Evolutionary conservation across 2,797 vertebrate genomes (phyloP).

Genomic region (Clangula hyemalis): DNA sequence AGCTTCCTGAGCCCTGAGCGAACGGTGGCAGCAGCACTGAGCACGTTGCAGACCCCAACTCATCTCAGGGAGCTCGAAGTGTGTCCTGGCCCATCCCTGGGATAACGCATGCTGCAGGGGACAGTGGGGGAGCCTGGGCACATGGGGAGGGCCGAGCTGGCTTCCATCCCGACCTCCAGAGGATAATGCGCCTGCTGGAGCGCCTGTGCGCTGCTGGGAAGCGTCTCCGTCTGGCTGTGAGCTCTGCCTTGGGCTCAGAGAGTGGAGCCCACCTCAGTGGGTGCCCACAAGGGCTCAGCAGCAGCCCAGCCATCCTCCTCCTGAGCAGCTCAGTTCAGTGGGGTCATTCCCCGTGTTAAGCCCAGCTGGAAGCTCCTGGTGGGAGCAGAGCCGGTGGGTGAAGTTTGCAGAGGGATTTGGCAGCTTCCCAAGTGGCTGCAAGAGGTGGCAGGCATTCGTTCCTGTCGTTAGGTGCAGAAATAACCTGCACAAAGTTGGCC

Average conservation of each 20-base stretch:
- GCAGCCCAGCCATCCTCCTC: not conserved
- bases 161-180: not conserved
- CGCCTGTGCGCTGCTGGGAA: not conserved
- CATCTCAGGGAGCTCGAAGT: accelerated
- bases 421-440: not conserved
- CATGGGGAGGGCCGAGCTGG: not conserved
- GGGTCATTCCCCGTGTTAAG: not conserved
- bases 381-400: not conserved
- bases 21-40: conserved; percentile 27
- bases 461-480: not conserved
- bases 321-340: not conserved
- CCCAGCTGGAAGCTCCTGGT: not conserved
- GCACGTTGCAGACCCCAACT: not conserved
- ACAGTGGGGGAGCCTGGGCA: not conserved
- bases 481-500: not conserved
- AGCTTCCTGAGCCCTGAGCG: conserved; percentile 59
- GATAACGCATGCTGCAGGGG: not conserved
- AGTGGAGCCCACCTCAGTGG: accelerated
- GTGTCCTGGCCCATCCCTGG: accelerated
- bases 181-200: not conserved
- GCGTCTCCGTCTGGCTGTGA: accelerated
- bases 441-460: not conserved
- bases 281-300: accelerated
- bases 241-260: not conserved
- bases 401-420: not conserved